Evolutionary conservation across 2,888 invertebrate species (phyloP).

Genomic region (Phyto melanocephala): DNA sequence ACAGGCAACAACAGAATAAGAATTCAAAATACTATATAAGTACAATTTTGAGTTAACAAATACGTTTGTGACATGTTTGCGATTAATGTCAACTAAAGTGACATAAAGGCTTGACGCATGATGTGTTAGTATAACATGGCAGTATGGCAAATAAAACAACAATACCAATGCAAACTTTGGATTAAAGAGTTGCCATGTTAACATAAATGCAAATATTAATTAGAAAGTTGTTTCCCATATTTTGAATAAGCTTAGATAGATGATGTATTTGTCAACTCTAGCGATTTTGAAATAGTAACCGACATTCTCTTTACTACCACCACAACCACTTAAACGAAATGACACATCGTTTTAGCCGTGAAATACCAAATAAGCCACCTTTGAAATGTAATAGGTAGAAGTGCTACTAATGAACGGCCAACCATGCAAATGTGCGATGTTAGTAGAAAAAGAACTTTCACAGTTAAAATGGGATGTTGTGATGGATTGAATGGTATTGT

Average conservation of each 20-base stretch:
- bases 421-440: background rate
- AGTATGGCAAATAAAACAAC: background rate
- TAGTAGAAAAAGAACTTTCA: background rate
- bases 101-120: slow-evolving; percentile 53
- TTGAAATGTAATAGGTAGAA: background rate
- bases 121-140: slow-evolving; percentile 49
- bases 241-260: too few species aligned
- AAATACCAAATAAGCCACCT: slow-evolving; percentile 9
- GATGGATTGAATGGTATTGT: too few species aligned
- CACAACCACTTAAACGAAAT: slow-evolving; percentile 8
- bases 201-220: too few species aligned
- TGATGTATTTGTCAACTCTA: too few species aligned
- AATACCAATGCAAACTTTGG: background rate
- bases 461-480: too few species aligned
- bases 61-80: slow-evolving; percentile 59
- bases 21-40: background rate
- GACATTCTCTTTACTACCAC: background rate
- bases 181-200: slow-evolving; percentile 14
- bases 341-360: background rate
- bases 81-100: slow-evolving; percentile 64
- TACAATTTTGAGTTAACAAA: slow-evolving; percentile 46
- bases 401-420: background rate
- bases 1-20: background rate
- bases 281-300: background rate
- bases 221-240: too few species aligned